Base-by-base conservation (phyloP, 2,113 vertebrate species). In the Pelmatolapia mariae region DNA sequence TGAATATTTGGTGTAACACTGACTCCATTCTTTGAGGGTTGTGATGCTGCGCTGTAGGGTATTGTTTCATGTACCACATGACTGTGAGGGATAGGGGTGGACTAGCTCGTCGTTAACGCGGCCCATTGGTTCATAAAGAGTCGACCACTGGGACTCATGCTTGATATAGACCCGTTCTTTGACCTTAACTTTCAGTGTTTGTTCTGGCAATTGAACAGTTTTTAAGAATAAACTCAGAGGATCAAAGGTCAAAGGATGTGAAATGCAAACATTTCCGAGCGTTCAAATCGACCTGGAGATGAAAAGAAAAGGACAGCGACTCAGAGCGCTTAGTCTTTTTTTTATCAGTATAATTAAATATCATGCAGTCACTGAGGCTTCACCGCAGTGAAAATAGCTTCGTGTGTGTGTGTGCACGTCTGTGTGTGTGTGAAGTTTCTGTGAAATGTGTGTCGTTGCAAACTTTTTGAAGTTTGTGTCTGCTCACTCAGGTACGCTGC, bases 391-490 rank as follows among this genome's bases (percentile, higher is more conserved):
- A 26, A 81, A 81, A 84, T 47, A 76, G 43, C 53, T 76, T 47
- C 1, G 76, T 78, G 43, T 81, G 53, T 43, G 59, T 52, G 61
- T 5, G 78, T 57, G 36, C 52, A 4, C 4, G 76, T 79, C 22
- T 66, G 78, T 63, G 76, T 24, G 19, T 47, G 47, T 26, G 71
- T 83, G 40, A 24, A 50, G 36, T 71, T 73, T 40, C n/a, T 29
- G 33, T 80, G 43, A 80, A 56, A 84, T 82, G 66, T 54, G 57
- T 66, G 53, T 56, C 2, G 18, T n/a, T 26, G 76, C 16, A 85
- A 85, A 82, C 76, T 90, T 89, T 86, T 13, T 88, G 50, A 83
- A 83, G 82, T 78, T 54, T 57, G 50, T 82, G 81, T 89, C 73
- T 79, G 54, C 63, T 92, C 80, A 24, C 50, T 89, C 45, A 86